phyloP scores from a whole-genome alignment of 2,888 invertebrate genomes.

The Nomada flava region DNA sequence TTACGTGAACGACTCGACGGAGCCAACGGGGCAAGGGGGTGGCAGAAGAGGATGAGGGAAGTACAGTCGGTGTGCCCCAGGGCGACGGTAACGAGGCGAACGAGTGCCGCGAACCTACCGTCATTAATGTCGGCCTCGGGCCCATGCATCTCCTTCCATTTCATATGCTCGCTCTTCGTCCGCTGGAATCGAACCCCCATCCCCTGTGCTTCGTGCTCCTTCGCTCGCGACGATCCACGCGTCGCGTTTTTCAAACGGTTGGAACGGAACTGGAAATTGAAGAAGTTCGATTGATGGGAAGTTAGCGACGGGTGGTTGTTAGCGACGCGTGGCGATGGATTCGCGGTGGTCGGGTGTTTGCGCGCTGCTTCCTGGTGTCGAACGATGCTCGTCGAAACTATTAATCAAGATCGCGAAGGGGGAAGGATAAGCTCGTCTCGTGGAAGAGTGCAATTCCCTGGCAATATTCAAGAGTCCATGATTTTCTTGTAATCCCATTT shows the following conservation, averaged over 20 bases:
- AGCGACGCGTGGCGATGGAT: constrained; percentile 48
- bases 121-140: constrained; percentile 80
- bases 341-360: background rate
- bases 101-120: constrained; percentile 74
- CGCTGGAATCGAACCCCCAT: constrained; percentile 42
- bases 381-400: constrained; percentile 12
- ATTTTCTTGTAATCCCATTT: too few relatives aligned
- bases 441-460: too few relatives aligned
- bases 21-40: constrained; percentile 14
- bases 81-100: constrained; percentile 79
- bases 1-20: constrained; percentile 73
- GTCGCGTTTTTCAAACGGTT: constrained; percentile 38
- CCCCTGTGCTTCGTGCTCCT: background rate
- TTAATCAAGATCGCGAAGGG: background rate
- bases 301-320: constrained; percentile 41
- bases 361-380: constrained; percentile 14
- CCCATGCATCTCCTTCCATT: constrained; percentile 62
- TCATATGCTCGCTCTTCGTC: constrained; percentile 38
- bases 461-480: too few relatives aligned
- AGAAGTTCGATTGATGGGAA: constrained; percentile 42
- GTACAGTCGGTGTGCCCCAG: constrained; percentile 67
- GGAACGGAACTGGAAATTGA: constrained; percentile 56
- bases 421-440: background rate
- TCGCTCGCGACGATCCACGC: constrained; percentile 5
- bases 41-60: constrained; percentile 21